Evolutionary conservation across 2,797 vertebrate species (phyloP).

Genomic region (Rhadinocentrus ornatus): DNA sequence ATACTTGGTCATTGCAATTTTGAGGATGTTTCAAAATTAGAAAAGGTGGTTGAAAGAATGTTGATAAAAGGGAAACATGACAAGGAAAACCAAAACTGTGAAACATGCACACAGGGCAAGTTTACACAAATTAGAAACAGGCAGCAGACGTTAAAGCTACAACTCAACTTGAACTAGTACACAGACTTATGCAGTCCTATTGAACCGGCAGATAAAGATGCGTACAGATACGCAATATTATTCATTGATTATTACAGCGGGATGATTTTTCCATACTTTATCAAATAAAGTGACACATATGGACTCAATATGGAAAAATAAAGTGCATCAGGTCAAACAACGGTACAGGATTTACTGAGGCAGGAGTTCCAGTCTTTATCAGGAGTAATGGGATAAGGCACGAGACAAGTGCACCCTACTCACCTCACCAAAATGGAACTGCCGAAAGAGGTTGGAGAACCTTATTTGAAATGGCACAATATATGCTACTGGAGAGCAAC

Average conservation of each 20-base stretch:
- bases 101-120: background rate
- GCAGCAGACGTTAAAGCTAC: no score
- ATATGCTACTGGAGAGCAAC: background rate
- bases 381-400: background rate
- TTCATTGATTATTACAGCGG: no score
- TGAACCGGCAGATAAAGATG: no score
- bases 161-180: no score
- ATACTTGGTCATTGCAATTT: background rate
- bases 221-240: no score
- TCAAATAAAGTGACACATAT: no score
- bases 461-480: background rate
- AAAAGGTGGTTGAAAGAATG: background rate
- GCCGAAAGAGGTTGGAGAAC: no score
- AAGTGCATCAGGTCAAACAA: background rate
- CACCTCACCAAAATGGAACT: background rate
- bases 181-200: no score
- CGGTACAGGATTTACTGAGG: background rate
- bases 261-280: no score
- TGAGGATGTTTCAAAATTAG: background rate
- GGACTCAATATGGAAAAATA: no score
- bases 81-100: background rate
- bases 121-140: no score
- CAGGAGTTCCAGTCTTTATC: background rate
- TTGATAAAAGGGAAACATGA: background rate
- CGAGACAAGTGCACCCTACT: background rate